Percentiles rank a stretch among this genome's conserved stretches.
Conservation (phyloP, 2,888 invertebrate genomes). For the Teinopalpus imperialis region DNA sequence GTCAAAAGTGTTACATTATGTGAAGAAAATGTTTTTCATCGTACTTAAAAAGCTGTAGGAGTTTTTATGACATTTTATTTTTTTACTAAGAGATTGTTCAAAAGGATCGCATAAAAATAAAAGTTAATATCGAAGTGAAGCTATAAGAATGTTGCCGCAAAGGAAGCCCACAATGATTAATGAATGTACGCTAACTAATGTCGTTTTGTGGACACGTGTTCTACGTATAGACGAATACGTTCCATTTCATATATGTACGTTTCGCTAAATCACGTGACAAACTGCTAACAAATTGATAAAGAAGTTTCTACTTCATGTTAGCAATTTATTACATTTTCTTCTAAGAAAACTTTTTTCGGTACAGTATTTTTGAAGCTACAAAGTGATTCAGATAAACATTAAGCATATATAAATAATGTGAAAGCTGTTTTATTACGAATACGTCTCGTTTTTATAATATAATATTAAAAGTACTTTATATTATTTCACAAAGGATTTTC, state of each 20-base stretch:
- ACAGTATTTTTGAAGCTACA: slow-evolving; percentile 4
- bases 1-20: slow-evolving; percentile 11
- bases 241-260: slow-evolving; percentile 8
- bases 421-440: too few species aligned
- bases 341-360: slow-evolving; percentile 1
- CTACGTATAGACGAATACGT: slow-evolving; percentile 1
- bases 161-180: slow-evolving; percentile 56
- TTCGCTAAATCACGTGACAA: slow-evolving; percentile 6
- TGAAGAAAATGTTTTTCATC: slow-evolving; percentile 19
- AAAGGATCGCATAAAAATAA: neutral
- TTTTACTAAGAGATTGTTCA: neutral
- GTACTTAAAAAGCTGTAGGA: neutral
- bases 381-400: slow-evolving; percentile 8
- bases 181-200: slow-evolving; percentile 62
- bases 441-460: too few species aligned
- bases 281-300: slow-evolving; percentile 11
- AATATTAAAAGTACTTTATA: too few species aligned
- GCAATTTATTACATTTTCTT: slow-evolving; percentile 1
- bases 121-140: slow-evolving; percentile 34
- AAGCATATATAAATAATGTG: neutral
- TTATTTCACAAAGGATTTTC: too few species aligned
- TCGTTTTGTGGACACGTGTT: slow-evolving; percentile 27
- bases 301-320: slow-evolving; percentile 2
- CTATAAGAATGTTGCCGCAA: slow-evolving; percentile 42
- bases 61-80: neutral